Evolutionary conservation across 2,888 invertebrate species (phyloP).

Genomic region (Ctena decussata): DNA sequence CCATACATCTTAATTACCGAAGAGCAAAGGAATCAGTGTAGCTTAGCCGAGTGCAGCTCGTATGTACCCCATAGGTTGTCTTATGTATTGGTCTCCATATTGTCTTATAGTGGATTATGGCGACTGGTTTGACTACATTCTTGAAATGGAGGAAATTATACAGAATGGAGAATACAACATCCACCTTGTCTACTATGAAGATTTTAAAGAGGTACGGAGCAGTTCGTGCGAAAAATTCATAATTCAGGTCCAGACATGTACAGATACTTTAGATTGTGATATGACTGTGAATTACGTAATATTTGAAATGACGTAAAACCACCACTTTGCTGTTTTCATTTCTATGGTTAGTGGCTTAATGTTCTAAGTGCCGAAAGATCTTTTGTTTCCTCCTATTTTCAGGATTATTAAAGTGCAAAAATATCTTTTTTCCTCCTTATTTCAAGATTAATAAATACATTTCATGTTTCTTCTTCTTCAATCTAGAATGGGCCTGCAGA

Average conservation of each 20-base stretch:
- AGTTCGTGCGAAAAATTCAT: no score
- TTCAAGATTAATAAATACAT: neutral
- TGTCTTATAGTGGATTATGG: slow-evolving; percentile 51
- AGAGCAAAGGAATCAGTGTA: no score
- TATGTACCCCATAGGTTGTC: no score
- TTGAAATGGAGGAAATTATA: slow-evolving; percentile 58
- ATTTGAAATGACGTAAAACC: no score
- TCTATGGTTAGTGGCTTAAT: neutral
- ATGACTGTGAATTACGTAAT: no score
- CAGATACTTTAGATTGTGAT: no score
- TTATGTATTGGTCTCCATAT: no score
- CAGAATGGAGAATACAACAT: slow-evolving; percentile 25
- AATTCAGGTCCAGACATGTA: no score
- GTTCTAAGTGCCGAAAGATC: no score
- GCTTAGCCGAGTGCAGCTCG: no score
- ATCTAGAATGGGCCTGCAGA: slow-evolving; percentile 14
- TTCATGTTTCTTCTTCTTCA: neutral
- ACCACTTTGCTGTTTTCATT: neutral
- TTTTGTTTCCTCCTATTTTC: neutral
- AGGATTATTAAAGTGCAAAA: neutral
- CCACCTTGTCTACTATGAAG: slow-evolving; percentile 46
- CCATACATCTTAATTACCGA: no score
- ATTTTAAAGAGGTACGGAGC: slow-evolving; percentile 42
- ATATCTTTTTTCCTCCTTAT: neutral
- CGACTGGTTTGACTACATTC: slow-evolving; percentile 63